phyloP scores from a whole-genome alignment of 2,113 vertebrate species.

The Toxostoma redivivum region DNA sequence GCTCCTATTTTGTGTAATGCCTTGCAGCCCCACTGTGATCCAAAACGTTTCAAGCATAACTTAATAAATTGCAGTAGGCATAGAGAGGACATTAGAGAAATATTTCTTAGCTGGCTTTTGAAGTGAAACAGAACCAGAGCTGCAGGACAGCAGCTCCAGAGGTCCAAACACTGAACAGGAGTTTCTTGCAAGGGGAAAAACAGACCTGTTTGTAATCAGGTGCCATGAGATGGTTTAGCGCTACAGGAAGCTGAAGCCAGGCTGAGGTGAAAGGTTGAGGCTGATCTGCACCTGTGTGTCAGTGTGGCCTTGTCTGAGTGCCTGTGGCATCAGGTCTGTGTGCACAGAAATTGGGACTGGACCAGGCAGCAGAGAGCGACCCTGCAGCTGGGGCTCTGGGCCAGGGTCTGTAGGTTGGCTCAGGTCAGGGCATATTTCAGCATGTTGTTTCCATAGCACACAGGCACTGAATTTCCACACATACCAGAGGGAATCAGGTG shows the following conservation, averaged over 20 bases:
- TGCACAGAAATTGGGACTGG: not conserved
- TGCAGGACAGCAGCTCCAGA: not conserved
- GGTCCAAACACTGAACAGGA: not conserved
- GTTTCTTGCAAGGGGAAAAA: not conserved
- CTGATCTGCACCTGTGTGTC: not conserved
- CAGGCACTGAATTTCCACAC: not conserved
- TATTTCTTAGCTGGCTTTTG: not conserved
- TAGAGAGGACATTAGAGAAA: not conserved
- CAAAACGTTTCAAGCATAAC: not conserved
- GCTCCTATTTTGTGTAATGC: not conserved
- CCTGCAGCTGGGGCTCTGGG: not conserved
- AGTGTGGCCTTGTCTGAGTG: not conserved
- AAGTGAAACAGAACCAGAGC: not conserved
- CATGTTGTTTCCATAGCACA: fast-evolving
- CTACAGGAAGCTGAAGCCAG: not conserved
- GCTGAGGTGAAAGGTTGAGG: not conserved
- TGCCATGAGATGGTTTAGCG: not conserved
- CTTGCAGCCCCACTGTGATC: not conserved
- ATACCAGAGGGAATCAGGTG: not conserved
- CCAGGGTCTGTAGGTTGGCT: not conserved
- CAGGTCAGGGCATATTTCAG: not conserved
- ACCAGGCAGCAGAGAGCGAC: not conserved
- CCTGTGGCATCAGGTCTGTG: not conserved
- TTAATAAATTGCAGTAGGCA: not conserved
- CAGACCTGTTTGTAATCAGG: not conserved